These are phyloP conservation scores for Tipula lateralis DNA, from an alignment of 2,888 invertebrate species.

Conservation along the genomic window DNA sequence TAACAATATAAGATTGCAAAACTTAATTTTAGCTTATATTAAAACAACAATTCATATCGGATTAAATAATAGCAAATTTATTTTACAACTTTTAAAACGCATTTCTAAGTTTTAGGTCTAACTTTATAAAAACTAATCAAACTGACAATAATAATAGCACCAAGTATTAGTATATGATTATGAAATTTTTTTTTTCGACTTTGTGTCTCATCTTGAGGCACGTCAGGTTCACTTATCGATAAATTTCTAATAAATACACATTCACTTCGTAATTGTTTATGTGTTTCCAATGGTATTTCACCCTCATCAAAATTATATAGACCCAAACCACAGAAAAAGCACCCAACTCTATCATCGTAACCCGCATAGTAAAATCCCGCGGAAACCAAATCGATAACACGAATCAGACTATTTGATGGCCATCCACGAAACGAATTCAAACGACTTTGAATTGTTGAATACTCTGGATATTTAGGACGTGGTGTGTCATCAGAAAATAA, in stretches of 20 bases:
- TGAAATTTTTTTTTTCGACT: no score
- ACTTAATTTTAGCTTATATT: no score
- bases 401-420: slow-evolving; percentile 67
- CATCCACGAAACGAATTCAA: slow-evolving; percentile 60
- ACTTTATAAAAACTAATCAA: no score
- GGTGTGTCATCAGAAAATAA: slow-evolving; percentile 47
- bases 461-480: neutral
- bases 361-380: slow-evolving; percentile 87
- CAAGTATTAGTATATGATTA: no score
- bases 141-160: no score
- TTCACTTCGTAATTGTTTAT: slow-evolving; percentile 44
- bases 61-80: no score
- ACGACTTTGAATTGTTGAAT: neutral
- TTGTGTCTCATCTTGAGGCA: no score
- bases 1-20: no score
- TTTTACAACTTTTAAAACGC: no score
- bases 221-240: neutral
- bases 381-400: slow-evolving; percentile 67
- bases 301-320: slow-evolving; percentile 78
- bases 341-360: slow-evolving; percentile 39
- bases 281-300: slow-evolving; percentile 92
- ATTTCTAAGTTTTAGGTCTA: no score
- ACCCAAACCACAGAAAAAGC: slow-evolving; percentile 51
- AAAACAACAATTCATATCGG: no score
- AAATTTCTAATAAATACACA: neutral